Evolutionary conservation across 2,888 invertebrate genomes (phyloP).

Genomic region (Bellardia bayeri): DNA sequence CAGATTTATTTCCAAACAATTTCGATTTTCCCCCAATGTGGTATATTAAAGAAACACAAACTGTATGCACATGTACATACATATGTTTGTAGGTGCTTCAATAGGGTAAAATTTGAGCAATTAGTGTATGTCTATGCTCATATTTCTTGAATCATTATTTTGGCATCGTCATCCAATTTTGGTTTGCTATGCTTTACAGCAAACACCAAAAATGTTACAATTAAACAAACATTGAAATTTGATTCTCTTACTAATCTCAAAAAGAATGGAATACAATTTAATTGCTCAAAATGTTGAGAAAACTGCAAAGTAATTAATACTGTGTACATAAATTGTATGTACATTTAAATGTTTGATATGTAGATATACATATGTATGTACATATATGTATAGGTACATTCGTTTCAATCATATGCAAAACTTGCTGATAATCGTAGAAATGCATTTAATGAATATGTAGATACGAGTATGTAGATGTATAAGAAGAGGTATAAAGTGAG

Average conservation of each 20-base stretch:
- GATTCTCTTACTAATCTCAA: constrained; percentile 23
- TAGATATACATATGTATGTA: not conserved
- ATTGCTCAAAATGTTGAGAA: constrained; percentile 49
- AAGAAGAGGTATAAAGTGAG: not conserved
- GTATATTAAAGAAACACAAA: too few relatives aligned
- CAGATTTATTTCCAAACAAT: too few relatives aligned
- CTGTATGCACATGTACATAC: too few relatives aligned
- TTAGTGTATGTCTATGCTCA: not conserved
- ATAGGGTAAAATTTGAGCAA: not conserved
- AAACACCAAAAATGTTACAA: constrained; percentile 25
- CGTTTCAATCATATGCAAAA: constrained; percentile 28
- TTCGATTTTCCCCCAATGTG: too few relatives aligned
- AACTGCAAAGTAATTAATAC: constrained; percentile 49
- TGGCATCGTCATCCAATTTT: not conserved
- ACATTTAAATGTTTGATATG: not conserved
- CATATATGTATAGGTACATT: not conserved
- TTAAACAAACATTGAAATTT: constrained; percentile 28
- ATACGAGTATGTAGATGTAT: constrained; percentile 6
- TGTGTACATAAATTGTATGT: not conserved
- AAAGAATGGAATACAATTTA: constrained; percentile 42
- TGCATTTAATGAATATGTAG: not conserved
- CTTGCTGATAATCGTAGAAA: constrained; percentile 7
- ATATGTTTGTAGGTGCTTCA: not conserved
- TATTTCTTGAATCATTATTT: not conserved
- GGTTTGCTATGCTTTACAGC: not conserved